Evolutionary conservation across 2,888 invertebrate genomes (phyloP).

Genomic region (Orchesella flavescens): DNA sequence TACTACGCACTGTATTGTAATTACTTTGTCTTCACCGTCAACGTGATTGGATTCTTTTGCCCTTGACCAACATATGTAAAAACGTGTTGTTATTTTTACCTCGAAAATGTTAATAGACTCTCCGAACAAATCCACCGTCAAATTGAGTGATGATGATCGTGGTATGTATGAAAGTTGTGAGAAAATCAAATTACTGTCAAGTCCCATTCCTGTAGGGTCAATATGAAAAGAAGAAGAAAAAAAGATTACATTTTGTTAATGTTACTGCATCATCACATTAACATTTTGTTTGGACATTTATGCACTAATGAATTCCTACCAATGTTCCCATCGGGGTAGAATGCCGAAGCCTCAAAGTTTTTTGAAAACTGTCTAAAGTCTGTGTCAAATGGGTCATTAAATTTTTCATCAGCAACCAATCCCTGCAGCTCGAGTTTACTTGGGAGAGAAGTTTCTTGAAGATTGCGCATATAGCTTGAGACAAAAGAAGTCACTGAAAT

Average conservation of each 20-base stretch:
- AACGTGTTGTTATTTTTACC: slow-evolving; percentile 76
- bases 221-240: neutral
- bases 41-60: too few species aligned
- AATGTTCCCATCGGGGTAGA: slow-evolving; percentile 90
- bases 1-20: too few species aligned
- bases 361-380: slow-evolving; percentile 93
- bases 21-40: too few species aligned
- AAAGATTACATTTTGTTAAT: too few species aligned
- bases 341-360: slow-evolving; percentile 90
- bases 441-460: slow-evolving; percentile 89
- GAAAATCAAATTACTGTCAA: slow-evolving; percentile 89
- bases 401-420: slow-evolving; percentile 84
- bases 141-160: slow-evolving; percentile 83
- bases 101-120: slow-evolving; percentile 91
- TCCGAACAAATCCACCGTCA: slow-evolving; percentile 90
- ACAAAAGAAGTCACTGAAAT: slow-evolving; percentile 90
- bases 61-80: too few species aligned
- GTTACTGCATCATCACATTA: too few species aligned
- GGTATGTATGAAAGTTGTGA: slow-evolving; percentile 91
- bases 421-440: slow-evolving; percentile 89
- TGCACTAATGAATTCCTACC: slow-evolving; percentile 76
- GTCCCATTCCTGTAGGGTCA: slow-evolving; percentile 79
- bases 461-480: slow-evolving; percentile 93
- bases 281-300: too few species aligned
- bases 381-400: slow-evolving; percentile 86